Percentiles rank a stretch among this genome's conserved stretches.
Evolutionary conservation across 2,888 invertebrate genomes (phyloP).

Genomic region (Rapana venosa): DNA sequence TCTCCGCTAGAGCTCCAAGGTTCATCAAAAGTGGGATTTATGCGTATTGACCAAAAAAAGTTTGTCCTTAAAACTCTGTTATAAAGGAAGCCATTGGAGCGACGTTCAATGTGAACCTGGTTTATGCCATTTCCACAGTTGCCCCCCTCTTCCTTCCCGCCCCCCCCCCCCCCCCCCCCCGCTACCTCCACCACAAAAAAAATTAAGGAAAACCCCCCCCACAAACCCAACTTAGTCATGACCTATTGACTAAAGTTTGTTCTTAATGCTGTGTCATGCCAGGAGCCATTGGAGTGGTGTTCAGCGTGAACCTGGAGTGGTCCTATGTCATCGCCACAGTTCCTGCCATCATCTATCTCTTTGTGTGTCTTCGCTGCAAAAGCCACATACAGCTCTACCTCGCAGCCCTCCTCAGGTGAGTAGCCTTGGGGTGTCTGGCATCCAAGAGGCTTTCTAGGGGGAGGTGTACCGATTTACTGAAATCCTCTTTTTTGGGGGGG

Average conservation of each 20-base stretch:
- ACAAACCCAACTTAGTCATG: neutral
- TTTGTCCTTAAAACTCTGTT: no score
- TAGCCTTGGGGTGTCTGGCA: neutral
- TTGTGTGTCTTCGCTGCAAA: slow-evolving; percentile 67
- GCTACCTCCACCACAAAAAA: no score
- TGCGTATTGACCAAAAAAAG: no score
- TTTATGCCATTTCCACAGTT: no score
- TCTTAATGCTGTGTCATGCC: neutral
- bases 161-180: no score
- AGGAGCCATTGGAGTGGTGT: slow-evolving; percentile 69
- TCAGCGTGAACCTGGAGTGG: slow-evolving; percentile 60
- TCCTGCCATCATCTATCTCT: slow-evolving; percentile 67
- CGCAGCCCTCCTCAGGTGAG: slow-evolving; percentile 65
- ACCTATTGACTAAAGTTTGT: neutral
- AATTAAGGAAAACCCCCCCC: no score
- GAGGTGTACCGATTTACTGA: neutral
- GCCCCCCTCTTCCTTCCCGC: no score
- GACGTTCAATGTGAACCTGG: no score
- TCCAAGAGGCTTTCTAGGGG: neutral
- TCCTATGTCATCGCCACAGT: slow-evolving; percentile 66
- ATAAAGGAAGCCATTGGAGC: no score
- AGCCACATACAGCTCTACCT: slow-evolving; percentile 66
- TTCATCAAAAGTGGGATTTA: no score
- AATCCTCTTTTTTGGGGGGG: neutral
- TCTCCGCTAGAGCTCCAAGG: no score